Conservation (phyloP, 2,113 vertebrate genomes). For the Lycaon pictus region DNA sequence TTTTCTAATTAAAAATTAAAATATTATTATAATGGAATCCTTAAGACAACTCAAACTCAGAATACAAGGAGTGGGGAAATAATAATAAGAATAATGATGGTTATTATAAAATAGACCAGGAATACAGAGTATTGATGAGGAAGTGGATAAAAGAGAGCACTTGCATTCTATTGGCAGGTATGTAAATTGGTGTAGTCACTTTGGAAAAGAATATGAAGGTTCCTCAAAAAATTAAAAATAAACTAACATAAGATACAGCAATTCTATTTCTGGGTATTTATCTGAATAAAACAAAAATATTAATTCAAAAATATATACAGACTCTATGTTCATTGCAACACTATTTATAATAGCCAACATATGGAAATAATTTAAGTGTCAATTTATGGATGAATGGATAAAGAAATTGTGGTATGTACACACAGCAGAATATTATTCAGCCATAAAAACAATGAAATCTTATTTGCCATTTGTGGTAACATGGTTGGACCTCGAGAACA, state of each 20-base stretch:
- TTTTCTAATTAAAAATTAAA: neutral
- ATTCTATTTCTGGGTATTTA: neutral
- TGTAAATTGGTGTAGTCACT: neutral
- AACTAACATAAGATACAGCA: neutral
- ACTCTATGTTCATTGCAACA: neutral
- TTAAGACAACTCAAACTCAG: neutral
- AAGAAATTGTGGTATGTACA: neutral
- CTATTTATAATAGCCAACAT: neutral
- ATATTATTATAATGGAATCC: neutral
- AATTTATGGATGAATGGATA: neutral
- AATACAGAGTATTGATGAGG: neutral
- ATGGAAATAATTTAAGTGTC: neutral
- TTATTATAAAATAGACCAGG: neutral
- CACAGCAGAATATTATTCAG: neutral
- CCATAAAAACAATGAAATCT: neutral
- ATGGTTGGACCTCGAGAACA: neutral
- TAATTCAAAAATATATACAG: neutral
- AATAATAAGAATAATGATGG: neutral
- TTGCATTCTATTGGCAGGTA: neutral
- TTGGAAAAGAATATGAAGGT: neutral
- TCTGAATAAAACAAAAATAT: neutral
- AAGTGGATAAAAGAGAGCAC: neutral
- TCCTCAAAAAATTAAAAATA: neutral
- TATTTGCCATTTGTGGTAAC: neutral
- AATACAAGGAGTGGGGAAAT: neutral